Conservation (phyloP, 2,797 vertebrate genomes). For the Sternotherus odoratus region DNA sequence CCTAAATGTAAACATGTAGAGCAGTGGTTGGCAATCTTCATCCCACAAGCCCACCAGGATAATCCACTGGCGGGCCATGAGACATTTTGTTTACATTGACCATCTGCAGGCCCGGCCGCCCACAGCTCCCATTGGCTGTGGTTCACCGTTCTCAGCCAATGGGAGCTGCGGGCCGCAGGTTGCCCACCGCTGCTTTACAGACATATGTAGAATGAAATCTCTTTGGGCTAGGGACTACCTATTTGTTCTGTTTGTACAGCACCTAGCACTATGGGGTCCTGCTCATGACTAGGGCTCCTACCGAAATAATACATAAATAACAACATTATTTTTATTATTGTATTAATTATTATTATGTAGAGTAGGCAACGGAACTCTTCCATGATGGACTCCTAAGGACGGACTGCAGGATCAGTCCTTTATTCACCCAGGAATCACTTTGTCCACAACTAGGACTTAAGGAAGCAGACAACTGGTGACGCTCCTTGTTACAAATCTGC, state of each 20-base stretch:
- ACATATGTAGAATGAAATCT: not conserved
- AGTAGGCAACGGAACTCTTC: not conserved
- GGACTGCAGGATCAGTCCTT: not conserved
- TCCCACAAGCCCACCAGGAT: too few species aligned
- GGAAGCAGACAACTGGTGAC: not conserved
- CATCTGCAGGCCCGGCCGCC: too few species aligned
- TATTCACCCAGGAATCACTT: not conserved
- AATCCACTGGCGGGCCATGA: too few species aligned
- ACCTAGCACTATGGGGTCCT: not conserved
- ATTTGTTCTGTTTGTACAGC: not conserved
- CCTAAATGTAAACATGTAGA: not conserved
- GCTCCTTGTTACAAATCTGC: not conserved
- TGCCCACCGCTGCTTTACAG: too few species aligned
- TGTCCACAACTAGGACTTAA: not conserved
- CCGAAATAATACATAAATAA: not conserved
- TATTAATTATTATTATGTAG: not conserved
- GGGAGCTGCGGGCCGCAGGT: too few species aligned
- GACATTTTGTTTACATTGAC: too few species aligned
- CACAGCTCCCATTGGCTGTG: too few species aligned
- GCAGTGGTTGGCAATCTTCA: too few species aligned
- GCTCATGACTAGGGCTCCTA: not conserved
- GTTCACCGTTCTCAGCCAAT: too few species aligned
- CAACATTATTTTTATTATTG: too few species aligned
- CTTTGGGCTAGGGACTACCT: not conserved
- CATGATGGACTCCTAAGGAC: too few species aligned